These are phyloP conservation scores for Virgularia gustaviana DNA, from an alignment of 92 coral and sea anemone genomes.

Conservation along the genomic window DNA sequence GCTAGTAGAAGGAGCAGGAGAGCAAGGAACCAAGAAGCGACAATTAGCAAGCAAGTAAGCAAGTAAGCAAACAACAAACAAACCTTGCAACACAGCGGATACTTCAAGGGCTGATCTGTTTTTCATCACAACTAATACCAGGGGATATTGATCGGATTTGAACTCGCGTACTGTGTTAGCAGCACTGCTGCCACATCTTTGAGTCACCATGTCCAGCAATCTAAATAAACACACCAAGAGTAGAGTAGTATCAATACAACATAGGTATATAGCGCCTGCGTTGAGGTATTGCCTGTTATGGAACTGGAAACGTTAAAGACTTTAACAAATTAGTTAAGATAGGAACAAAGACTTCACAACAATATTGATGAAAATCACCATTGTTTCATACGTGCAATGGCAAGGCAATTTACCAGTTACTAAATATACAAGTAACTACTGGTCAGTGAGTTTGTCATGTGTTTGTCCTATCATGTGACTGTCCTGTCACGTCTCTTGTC, in stretches of 20 bases:
- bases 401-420: not conserved
- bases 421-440: no score
- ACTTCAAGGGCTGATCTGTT: constrained; percentile 93
- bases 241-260: not conserved
- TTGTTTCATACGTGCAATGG: not conserved
- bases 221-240: constrained; percentile 37
- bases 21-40: not conserved
- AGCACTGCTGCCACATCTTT: constrained; percentile 85
- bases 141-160: constrained; percentile 76
- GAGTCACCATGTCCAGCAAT: constrained; percentile 80
- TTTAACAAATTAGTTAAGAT: not conserved
- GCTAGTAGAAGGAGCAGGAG: not conserved
- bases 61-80: not conserved
- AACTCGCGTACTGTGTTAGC: constrained; percentile 86
- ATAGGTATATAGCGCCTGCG: not conserved
- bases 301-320: no score
- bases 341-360: not conserved
- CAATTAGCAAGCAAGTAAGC: not conserved
- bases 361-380: no score
- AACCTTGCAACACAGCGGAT: constrained; percentile 93
- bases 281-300: not conserved
- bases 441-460: no score
- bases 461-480: no score
- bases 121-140: constrained; percentile 77
- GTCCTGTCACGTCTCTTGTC: no score